Conservation (phyloP, 2,113 vertebrate species). For the Rhinichthys klamathensis region DNA sequence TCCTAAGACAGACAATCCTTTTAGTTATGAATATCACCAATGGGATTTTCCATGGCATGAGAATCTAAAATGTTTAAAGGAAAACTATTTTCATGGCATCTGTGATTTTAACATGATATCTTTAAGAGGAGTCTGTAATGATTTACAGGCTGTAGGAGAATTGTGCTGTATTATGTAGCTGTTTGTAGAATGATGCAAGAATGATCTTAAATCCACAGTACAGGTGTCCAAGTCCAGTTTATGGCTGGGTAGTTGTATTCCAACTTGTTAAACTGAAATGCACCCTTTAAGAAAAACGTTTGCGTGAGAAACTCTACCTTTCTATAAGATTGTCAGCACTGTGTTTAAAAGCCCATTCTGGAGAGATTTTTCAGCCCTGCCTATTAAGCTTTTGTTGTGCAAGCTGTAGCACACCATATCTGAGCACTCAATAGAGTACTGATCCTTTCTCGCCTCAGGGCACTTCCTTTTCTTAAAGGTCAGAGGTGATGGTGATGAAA, state of each 20-base stretch:
- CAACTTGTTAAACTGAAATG: not conserved
- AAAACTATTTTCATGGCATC: conserved; percentile 8
- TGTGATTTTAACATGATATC: conserved; percentile 26
- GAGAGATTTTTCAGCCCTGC: not conserved
- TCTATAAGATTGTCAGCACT: not conserved
- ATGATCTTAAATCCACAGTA: not conserved
- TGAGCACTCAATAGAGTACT: conserved; percentile 23
- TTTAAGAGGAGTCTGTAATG: conserved; percentile 5
- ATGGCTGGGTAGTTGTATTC: not conserved
- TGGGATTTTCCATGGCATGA: conserved; percentile 21
- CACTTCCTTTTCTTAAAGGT: conserved; percentile 83
- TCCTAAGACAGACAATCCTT: conserved; percentile 25
- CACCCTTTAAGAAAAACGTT: not conserved
- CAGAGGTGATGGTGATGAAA: conserved; percentile 61
- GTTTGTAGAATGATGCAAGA: conserved; percentile 26
- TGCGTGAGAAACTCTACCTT: not conserved
- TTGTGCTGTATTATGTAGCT: not conserved
- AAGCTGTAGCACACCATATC: not conserved
- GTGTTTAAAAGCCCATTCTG: not conserved
- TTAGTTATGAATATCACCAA: conserved; percentile 18
- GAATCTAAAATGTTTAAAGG: conserved; percentile 29
- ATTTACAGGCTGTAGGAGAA: conserved; percentile 25
- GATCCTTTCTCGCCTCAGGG: conserved; percentile 69
- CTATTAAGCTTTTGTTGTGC: not conserved
- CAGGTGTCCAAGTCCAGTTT: conserved; percentile 17